Conservation (phyloP, 2,113 vertebrate genomes). For the Platysteira castanea region DNA sequence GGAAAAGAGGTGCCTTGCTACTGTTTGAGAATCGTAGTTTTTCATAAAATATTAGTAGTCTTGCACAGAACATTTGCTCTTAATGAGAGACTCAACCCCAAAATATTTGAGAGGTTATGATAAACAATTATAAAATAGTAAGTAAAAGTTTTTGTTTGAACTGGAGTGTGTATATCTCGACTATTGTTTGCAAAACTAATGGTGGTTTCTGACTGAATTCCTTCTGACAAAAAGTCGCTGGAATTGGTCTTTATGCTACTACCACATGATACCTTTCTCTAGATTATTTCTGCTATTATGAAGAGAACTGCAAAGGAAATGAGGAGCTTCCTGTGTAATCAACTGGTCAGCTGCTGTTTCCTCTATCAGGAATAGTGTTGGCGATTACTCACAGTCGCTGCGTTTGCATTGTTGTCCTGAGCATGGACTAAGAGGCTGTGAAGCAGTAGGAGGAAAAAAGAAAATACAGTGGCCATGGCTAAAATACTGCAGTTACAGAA, state of each 20-base stretch:
- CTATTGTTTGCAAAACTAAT: background rate
- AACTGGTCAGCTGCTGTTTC: constrained; percentile 48
- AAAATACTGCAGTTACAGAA: background rate
- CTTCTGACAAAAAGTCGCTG: background rate
- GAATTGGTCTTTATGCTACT: background rate
- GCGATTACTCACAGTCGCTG: background rate
- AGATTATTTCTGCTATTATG: background rate
- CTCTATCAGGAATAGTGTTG: background rate
- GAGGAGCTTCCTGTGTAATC: constrained; percentile 56
- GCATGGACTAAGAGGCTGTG: background rate
- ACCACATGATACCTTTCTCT: background rate
- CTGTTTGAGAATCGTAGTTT: background rate
- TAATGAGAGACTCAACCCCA: background rate
- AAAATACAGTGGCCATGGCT: background rate
- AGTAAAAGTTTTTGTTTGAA: background rate
- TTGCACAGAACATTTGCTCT: background rate
- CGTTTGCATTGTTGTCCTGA: background rate
- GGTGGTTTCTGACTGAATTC: background rate
- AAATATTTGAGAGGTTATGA: background rate
- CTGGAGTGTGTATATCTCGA: accelerated
- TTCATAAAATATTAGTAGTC: background rate
- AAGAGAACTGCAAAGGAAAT: constrained; percentile 52
- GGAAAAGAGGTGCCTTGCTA: background rate
- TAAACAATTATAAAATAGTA: background rate
- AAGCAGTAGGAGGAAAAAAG: background rate